Base-by-base conservation (phyloP, 2,797 vertebrate genomes). In the Nyctalus aviator region DNA sequence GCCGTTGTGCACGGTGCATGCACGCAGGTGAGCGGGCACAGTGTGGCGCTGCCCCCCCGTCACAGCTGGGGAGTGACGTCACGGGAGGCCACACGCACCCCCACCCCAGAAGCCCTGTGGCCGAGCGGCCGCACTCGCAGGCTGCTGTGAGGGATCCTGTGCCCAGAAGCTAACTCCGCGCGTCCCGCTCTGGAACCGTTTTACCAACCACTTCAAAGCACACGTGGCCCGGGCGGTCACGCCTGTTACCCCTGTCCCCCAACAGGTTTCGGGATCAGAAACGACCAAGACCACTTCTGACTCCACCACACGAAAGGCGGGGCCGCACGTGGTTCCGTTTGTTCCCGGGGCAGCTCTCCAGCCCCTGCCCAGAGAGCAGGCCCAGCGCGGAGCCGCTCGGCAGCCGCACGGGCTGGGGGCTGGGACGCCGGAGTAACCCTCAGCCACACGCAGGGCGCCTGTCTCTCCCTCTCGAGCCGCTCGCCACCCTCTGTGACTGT, bases 271-370 rank as follows among this genome's bases (percentile, higher is more conserved):
- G 50, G 86, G 81, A 77, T 62, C 92, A 94, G 82, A 95, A 62
- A 41, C 57, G 83, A 68, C 92, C 82, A 50, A 87, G n/a, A 85
- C 93, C 95, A 76, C 88, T 90, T 94, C 96, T 97, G 35, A 96
- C 84, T 75, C 18, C 71, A 73, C 91, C 96, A 95, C 94, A 93
- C 32, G 3, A 75, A 88, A 95, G 89, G 62, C 7, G 88, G 68
- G 91, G 83, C 37, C 20, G 11, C 62, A 72, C 84, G 87, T 8
- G 3, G 27, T 78, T 94, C 93, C 91, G n/a, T 64, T 32, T 89
- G 90, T 30, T 9, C 12, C 20, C 8, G 68, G 88, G 95, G 86
- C 93, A 76, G 87, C 13, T 14, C 53, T 81, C 78, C 50, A 72
- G 14, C 5, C 71, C 83, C 68, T 66, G 88, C 4, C 57, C 23